These are phyloP conservation scores for Mesaphorura yosii DNA, from an alignment of 1,140 invertebrate genomes.

Conservation along the genomic window DNA sequence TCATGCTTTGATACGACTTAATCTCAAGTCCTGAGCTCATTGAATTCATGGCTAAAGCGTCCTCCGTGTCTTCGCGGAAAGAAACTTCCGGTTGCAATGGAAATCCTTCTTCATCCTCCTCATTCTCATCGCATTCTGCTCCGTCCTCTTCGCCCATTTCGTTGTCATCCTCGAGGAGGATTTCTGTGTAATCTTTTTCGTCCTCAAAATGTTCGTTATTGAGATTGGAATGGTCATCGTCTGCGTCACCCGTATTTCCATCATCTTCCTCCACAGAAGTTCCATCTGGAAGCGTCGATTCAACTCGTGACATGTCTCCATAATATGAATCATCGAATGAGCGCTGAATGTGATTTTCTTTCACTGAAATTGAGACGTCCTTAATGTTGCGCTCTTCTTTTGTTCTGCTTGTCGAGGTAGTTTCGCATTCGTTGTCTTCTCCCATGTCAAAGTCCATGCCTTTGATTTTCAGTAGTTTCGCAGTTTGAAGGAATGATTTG, in stretches of 20 bases:
- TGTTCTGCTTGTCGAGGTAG: neutral
- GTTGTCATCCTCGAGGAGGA: no score
- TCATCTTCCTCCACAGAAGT: neutral
- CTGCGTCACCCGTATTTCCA: neutral
- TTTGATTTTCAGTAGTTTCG: constrained; percentile 30
- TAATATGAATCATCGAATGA: neutral
- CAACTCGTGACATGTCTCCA: neutral
- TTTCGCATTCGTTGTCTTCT: neutral
- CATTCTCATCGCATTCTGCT: constrained; percentile 19
- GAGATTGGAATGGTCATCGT: neutral
- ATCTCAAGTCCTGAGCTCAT: neutral
- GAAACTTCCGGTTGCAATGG: constrained; percentile 27
- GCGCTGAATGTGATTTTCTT: neutral
- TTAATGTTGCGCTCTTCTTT: neutral
- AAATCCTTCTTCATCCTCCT: constrained; percentile 21
- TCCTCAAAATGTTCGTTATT: constrained; percentile 5
- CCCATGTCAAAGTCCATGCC: constrained; percentile 31
- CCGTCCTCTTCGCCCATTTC: constrained; percentile 12
- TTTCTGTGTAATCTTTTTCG: no score
- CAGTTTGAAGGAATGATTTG: constrained; percentile 26
- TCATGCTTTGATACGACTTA: no score
- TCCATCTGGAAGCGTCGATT: constrained; percentile 3
- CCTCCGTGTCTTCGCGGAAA: constrained; percentile 13
- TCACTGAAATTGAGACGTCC: constrained; percentile 7
- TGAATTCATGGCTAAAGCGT: neutral